Percentiles rank a stretch among this genome's conserved stretches.
These are phyloP conservation scores for Anorthoa munda DNA, from an alignment of 2,888 invertebrate species.

Conservation along the genomic window DNA sequence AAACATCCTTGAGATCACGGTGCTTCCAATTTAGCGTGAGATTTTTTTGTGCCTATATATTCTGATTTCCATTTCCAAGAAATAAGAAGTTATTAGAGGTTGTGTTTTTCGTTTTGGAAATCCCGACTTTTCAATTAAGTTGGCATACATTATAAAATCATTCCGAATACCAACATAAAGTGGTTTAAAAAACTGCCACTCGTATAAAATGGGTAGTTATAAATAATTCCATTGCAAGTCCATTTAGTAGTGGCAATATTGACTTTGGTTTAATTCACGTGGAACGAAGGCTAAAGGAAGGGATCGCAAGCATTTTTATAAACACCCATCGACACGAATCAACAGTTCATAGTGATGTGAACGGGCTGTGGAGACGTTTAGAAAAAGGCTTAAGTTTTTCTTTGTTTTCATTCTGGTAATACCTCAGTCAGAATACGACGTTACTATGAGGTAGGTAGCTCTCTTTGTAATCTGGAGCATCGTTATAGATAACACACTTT, in stretches of 20 bases:
- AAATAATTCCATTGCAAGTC: not conserved
- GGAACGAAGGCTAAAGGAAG: conserved; percentile 30
- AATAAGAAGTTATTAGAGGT: too few relatives aligned
- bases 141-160: not conserved
- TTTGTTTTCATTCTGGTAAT: not conserved
- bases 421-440: too few relatives aligned
- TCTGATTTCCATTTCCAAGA: too few relatives aligned
- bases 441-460: too few relatives aligned
- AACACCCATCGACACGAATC: conserved; percentile 37
- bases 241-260: conserved; percentile 49
- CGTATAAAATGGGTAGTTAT: not conserved
- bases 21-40: too few relatives aligned
- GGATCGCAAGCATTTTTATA: conserved; percentile 55
- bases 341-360: conserved; percentile 37
- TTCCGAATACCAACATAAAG: not conserved
- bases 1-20: too few relatives aligned
- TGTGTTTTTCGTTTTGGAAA: too few relatives aligned
- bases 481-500: too few relatives aligned
- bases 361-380: not conserved
- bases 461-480: too few relatives aligned
- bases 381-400: not conserved
- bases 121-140: too few relatives aligned
- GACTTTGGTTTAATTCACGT: conserved; percentile 44
- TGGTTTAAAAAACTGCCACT: not conserved
- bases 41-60: too few relatives aligned